Percentiles rank a stretch among this genome's conserved stretches.
Conservation (phyloP, 2,888 invertebrate species). For the Leptura quadrifasciata region DNA sequence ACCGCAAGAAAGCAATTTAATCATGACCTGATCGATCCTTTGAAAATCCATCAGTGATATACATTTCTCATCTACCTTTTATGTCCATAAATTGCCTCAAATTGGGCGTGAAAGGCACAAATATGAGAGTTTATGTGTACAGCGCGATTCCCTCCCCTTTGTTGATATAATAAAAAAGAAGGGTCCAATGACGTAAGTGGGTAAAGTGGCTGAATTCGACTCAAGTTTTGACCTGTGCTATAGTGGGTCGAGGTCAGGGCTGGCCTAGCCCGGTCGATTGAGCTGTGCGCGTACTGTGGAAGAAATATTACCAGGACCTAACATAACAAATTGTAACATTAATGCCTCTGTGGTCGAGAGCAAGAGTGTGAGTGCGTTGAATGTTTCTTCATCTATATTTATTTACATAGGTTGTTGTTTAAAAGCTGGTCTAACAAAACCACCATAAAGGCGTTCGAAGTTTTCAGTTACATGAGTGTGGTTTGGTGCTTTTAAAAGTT, state of each 20-base stretch:
- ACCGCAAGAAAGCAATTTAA: slow-evolving; percentile 5
- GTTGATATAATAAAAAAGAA: slow-evolving; percentile 12
- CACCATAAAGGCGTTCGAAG: background rate
- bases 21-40: background rate
- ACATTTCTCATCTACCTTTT: slow-evolving; percentile 9
- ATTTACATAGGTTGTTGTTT: background rate
- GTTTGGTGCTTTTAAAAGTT: no score
- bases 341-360: slow-evolving; percentile 1
- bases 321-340: slow-evolving; percentile 18
- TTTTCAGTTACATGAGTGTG: no score
- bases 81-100: slow-evolving; percentile 27
- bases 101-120: slow-evolving; percentile 4
- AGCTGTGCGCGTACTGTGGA: slow-evolving; percentile 64
- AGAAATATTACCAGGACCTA: slow-evolving; percentile 36
- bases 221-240: slow-evolving; percentile 65
- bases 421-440: background rate
- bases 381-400: background rate
- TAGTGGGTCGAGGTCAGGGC: slow-evolving; percentile 72
- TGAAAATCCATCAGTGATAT: slow-evolving; percentile 9
- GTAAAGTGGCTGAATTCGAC: slow-evolving; percentile 53
- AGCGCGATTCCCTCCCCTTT: background rate
- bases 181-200: slow-evolving; percentile 65
- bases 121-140: slow-evolving; percentile 28
- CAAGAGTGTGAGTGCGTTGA: background rate
- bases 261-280: slow-evolving; percentile 69